phyloP scores from a whole-genome alignment of 2,113 vertebrate species.

The Tetrax tetrax region DNA sequence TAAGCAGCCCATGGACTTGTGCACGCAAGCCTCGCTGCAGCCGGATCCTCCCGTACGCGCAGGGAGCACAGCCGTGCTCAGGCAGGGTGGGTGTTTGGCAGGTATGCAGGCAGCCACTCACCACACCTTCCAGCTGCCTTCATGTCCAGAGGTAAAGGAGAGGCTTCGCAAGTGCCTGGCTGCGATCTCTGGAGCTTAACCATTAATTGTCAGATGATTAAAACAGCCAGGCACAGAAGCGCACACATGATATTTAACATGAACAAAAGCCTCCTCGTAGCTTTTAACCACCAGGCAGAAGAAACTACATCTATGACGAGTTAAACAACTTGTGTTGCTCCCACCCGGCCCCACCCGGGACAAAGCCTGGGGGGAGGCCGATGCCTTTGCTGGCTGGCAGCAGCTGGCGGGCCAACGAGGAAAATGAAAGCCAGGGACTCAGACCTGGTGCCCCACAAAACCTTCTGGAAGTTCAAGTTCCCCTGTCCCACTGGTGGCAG shows the following conservation, averaged over 20 bases:
- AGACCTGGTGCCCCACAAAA: not conserved
- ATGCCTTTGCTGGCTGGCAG: not conserved
- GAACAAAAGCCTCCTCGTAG: not conserved
- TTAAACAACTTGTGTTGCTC: not conserved
- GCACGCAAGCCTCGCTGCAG: not conserved
- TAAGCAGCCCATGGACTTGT: not conserved
- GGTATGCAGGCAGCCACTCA: fast-evolving
- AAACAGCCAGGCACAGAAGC: not conserved
- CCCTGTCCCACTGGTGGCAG: not conserved
- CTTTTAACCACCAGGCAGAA: not conserved
- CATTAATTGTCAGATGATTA: not conserved
- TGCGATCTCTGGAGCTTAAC: not conserved
- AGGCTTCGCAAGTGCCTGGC: not conserved
- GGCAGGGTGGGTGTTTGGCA: not conserved
- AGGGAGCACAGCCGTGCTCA: not conserved
- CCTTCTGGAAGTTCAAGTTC: not conserved
- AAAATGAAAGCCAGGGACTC: not conserved
- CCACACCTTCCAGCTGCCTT: not conserved
- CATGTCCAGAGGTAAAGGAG: not conserved
- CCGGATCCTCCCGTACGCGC: fast-evolving
- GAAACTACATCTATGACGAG: not conserved
- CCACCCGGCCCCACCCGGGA: fast-evolving
- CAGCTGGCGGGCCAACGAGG: fast-evolving
- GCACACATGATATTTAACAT: fast-evolving
- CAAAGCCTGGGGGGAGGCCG: fast-evolving